Conservation (phyloP, 2,797 vertebrate species). For the Urophycis tenuis region DNA sequence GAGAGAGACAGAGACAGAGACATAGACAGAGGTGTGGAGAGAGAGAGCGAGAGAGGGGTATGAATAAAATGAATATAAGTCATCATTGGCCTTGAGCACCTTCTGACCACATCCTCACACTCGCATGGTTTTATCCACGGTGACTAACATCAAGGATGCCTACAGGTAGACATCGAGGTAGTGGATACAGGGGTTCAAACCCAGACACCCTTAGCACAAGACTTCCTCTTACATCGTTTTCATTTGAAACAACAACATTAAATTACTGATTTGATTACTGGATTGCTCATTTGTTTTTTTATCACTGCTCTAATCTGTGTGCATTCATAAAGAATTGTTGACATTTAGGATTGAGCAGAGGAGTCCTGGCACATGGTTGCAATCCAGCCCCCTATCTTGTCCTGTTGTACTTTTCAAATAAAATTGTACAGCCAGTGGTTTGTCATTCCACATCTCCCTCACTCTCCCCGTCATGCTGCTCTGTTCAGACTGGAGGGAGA, state of each 20-base stretch:
- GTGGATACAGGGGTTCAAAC: no score
- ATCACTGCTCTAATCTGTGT: no score
- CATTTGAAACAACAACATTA: no score
- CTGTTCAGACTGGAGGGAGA: constrained; percentile 18
- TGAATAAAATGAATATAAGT: neutral
- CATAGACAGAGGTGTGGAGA: neutral
- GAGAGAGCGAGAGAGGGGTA: neutral
- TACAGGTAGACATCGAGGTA: no score
- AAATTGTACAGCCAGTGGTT: neutral
- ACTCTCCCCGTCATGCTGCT: constrained; percentile 3
- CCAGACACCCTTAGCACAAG: no score
- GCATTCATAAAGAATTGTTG: no score
- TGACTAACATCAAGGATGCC: no score
- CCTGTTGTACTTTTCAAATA: neutral
- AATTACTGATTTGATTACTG: no score
- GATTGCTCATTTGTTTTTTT: no score
- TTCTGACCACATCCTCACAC: neutral
- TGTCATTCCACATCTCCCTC: neutral
- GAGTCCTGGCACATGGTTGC: neutral
- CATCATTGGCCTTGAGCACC: neutral
- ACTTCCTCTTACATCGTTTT: no score
- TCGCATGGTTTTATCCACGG: neutral
- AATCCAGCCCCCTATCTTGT: neutral
- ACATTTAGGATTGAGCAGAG: neutral
- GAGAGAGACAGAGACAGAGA: constrained; percentile 2